These are phyloP conservation scores for Aphidoletes aphidimyza DNA, from an alignment of 2,888 invertebrate species.

Conservation along the genomic window DNA sequence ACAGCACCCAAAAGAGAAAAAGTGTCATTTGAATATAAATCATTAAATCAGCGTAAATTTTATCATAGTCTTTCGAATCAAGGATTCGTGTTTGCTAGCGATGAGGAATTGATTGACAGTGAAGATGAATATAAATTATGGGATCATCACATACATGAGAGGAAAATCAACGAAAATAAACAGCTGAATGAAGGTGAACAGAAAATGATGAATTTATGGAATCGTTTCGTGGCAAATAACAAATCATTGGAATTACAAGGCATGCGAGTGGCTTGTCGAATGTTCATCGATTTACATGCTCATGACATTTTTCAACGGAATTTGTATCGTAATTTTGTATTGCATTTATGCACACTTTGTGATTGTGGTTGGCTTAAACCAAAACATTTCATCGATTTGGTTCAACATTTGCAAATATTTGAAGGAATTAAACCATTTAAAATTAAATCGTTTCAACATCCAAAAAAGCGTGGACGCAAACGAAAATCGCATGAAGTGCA, in stretches of 20 bases:
- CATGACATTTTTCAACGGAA: not conserved
- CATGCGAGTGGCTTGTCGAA: not conserved
- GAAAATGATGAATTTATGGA: slow-evolving; percentile 27
- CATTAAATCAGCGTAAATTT: not conserved
- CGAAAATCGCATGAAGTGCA: too few species aligned
- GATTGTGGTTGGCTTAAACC: not conserved
- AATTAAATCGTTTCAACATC: too few species aligned
- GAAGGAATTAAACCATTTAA: not conserved
- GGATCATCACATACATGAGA: too few species aligned
- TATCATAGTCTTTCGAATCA: too few species aligned
- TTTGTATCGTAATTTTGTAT: not conserved
- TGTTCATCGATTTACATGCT: not conserved
- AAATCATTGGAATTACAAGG: not conserved
- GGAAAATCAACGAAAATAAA: not conserved
- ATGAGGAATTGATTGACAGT: too few species aligned
- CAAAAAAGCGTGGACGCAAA: too few species aligned
- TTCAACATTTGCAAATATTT: not conserved
- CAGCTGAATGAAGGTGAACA: not conserved
- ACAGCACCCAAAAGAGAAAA: too few species aligned
- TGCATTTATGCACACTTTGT: not conserved
- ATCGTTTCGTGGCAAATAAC: not conserved
- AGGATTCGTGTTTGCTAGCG: too few species aligned
- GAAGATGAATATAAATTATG: too few species aligned
- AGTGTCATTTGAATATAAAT: not conserved
- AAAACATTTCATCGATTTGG: not conserved